Evolutionary conservation across 2,888 invertebrate genomes (phyloP).

Genomic region (Teinopalpus imperialis): DNA sequence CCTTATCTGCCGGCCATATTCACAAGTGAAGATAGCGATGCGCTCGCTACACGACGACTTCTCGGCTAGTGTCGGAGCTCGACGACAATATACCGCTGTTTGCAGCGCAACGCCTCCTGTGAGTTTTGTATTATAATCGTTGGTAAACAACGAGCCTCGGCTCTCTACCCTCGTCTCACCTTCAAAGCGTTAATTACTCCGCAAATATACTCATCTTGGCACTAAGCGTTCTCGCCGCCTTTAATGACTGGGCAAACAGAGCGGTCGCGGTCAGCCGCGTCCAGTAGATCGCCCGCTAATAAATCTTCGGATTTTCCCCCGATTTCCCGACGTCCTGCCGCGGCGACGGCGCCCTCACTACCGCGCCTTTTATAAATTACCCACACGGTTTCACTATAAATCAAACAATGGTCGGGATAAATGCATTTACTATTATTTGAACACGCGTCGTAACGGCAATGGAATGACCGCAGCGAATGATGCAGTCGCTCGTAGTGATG

Average conservation of each 20-base stretch:
- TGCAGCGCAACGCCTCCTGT: conserved; percentile 30
- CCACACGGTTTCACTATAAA: conserved; percentile 78
- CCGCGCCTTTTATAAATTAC: conserved; percentile 78
- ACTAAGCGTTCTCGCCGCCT: conserved; percentile 76
- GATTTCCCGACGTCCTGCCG: conserved; percentile 68
- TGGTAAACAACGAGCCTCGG: conserved; percentile 57
- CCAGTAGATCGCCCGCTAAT: conserved; percentile 62
- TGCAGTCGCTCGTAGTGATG: conserved; percentile 8
- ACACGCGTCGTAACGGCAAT: conserved; percentile 58
- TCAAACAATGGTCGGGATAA: conserved; percentile 74
- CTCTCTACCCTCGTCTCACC: conserved; percentile 72
- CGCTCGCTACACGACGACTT: conserved; percentile 20
- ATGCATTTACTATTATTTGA: conserved; percentile 80
- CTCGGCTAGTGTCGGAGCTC: background rate
- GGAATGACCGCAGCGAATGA: conserved; percentile 30
- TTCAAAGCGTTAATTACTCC: conserved; percentile 75
- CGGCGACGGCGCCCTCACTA: conserved; percentile 49
- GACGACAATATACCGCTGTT: conserved; percentile 13
- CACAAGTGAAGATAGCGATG: conserved; percentile 33
- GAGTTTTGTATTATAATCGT: conserved; percentile 45
- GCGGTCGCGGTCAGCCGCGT: conserved; percentile 59
- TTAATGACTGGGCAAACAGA: conserved; percentile 79
- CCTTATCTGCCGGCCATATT: conserved; percentile 59
- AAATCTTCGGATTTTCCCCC: conserved; percentile 79
- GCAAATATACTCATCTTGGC: conserved; percentile 80